Percentiles rank a stretch among this genome's conserved stretches.
These are phyloP conservation scores for Manacus vitellinus DNA, from an alignment of 2,113 vertebrate genomes.

Conservation along the genomic window DNA sequence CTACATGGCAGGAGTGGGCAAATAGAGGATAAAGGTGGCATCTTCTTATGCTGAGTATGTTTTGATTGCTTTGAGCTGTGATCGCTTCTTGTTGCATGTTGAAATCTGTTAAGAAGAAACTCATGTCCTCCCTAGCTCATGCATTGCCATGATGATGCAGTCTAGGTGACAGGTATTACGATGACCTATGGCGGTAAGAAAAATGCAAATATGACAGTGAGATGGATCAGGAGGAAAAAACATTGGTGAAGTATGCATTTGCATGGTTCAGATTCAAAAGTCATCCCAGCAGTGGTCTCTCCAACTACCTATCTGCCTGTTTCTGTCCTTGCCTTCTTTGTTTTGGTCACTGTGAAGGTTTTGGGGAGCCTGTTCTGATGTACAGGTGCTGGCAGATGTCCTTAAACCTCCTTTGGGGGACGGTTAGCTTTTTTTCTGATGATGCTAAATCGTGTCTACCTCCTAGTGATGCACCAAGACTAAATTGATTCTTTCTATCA, in stretches of 20 bases:
- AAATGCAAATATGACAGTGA: not conserved
- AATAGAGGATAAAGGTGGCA: not conserved
- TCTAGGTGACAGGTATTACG: not conserved
- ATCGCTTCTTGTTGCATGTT: not conserved
- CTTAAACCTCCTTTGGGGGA: not conserved
- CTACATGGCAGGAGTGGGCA: not conserved
- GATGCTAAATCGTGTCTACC: not conserved
- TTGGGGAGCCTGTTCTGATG: not conserved
- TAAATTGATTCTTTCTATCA: not conserved
- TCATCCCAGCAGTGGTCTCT: not conserved
- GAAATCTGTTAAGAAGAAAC: not conserved
- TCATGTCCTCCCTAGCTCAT: not conserved
- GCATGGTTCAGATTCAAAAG: not conserved
- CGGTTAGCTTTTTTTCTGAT: not conserved
- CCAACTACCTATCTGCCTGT: not conserved
- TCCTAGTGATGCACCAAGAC: not conserved
- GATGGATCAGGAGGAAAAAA: not conserved
- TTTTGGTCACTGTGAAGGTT: not conserved
- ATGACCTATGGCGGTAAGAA: not conserved
- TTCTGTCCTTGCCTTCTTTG: not conserved
- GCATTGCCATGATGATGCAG: not conserved
- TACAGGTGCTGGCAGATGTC: not conserved
- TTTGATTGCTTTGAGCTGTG: not conserved
- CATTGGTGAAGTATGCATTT: not conserved
- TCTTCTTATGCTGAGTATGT: not conserved